Conservation (phyloP, 2,113 vertebrate genomes). For the Dasyurus viverrinus region DNA sequence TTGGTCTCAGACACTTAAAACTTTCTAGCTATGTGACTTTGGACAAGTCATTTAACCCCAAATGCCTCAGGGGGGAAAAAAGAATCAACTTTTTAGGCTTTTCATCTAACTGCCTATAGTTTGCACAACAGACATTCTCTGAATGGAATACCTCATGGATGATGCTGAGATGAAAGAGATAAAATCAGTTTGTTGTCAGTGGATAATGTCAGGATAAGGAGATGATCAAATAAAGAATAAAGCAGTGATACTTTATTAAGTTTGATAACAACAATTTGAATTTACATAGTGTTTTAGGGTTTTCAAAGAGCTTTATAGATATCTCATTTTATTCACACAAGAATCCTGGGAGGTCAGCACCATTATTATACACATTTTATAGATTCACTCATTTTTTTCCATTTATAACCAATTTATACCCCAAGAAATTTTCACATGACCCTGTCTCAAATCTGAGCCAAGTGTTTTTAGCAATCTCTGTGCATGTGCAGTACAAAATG, state of each 20-base stretch:
- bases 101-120: not conserved
- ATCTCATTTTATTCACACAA: not conserved
- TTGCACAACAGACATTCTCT: not conserved
- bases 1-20: no score
- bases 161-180: not conserved
- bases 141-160: not conserved
- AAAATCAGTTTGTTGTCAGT: not conserved
- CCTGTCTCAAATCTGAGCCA: no score
- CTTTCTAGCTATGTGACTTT: no score
- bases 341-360: not conserved
- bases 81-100: not conserved
- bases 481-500: no score
- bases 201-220: not conserved
- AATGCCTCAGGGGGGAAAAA: no score
- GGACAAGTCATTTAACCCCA: no score
- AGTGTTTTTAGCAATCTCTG: no score
- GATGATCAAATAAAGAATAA: not conserved
- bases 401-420: no score
- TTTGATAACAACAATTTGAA: not conserved
- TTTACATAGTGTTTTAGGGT: not conserved
- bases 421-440: no score
- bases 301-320: not conserved
- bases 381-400: not conserved
- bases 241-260: not conserved
- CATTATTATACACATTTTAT: not conserved